Percentiles rank a stretch among this genome's conserved stretches.
Conservation (phyloP, 2,797 vertebrate species). For the Silurus lanzhouensis region DNA sequence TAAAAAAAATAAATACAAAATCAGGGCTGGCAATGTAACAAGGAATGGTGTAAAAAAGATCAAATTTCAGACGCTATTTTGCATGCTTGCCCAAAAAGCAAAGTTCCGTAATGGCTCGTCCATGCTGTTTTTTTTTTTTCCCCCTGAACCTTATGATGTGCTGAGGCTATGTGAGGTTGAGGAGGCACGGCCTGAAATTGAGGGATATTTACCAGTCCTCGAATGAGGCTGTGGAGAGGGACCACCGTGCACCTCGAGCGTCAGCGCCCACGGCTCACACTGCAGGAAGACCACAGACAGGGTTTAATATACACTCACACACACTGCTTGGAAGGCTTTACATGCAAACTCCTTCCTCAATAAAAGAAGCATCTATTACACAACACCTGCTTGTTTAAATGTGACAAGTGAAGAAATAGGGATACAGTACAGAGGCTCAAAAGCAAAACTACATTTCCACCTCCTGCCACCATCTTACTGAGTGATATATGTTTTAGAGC, state of each 20-base stretch:
- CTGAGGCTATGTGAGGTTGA: slow-evolving; percentile 33
- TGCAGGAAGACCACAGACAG: slow-evolving; percentile 63
- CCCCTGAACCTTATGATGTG: slow-evolving; percentile 31
- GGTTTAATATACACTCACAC: slow-evolving; percentile 52
- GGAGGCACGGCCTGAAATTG: slow-evolving; percentile 27
- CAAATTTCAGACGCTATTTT: slow-evolving; percentile 40
- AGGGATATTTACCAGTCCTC: slow-evolving; percentile 61
- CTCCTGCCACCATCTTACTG: not conserved
- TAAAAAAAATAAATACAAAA: not conserved
- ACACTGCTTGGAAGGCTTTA: slow-evolving; percentile 2
- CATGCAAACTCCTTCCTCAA: slow-evolving; percentile 12
- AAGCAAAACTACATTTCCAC: not conserved
- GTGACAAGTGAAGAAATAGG: not conserved
- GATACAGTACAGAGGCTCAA: not conserved
- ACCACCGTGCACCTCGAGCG: slow-evolving; percentile 45
- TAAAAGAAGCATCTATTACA: not conserved
- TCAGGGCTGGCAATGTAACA: slow-evolving; percentile 10
- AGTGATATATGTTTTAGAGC: not conserved
- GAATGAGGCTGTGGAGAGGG: slow-evolving; percentile 48
- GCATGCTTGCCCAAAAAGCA: slow-evolving; percentile 43
- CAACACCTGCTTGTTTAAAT: slow-evolving; percentile 13
- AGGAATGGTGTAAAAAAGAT: not conserved
- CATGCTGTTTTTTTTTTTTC: slow-evolving; percentile 39
- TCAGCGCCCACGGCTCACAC: slow-evolving; percentile 62
- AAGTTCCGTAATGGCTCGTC: slow-evolving; percentile 7